Evolutionary conservation across 1,140 invertebrate genomes (phyloP).

Genomic region (Acromyrmex heyeri): DNA sequence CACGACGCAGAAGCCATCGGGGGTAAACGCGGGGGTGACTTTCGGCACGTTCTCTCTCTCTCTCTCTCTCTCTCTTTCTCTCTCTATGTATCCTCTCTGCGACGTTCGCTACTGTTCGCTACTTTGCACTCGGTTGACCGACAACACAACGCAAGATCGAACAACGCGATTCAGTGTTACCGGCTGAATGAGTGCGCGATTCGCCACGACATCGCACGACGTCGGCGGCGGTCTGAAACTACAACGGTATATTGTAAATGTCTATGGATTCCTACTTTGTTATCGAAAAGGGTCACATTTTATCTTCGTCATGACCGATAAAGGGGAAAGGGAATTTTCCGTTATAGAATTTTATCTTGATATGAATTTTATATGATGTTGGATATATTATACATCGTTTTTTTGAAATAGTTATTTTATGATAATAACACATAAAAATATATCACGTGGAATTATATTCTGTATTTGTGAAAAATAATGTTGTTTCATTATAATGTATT

Average conservation of each 20-base stretch:
- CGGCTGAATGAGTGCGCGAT: conserved; percentile 26
- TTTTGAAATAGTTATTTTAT: neutral
- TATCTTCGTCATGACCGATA: neutral
- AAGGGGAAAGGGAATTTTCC: neutral
- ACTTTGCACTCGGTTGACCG: neutral
- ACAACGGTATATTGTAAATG: neutral
- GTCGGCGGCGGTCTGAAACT: neutral
- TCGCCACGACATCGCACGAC: neutral
- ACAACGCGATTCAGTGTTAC: neutral
- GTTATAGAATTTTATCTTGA: neutral
- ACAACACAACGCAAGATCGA: conserved; percentile 22
- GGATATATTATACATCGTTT: neutral
- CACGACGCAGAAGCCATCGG: conserved; percentile 68
- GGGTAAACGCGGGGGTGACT: conserved; percentile 67
- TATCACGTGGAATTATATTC: neutral
- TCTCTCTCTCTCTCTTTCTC: neutral
- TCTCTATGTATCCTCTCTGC: neutral
- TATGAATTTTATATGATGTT: neutral
- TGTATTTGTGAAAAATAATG: too few relatives aligned
- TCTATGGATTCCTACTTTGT: neutral
- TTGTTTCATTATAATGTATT: neutral
- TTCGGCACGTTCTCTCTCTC: conserved; percentile 25
- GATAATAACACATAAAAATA: neutral
- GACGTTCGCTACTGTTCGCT: neutral
- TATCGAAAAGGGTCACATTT: neutral